Evolutionary conservation across 2,113 vertebrate species (phyloP).

Genomic region (Pantherophis guttatus): DNA sequence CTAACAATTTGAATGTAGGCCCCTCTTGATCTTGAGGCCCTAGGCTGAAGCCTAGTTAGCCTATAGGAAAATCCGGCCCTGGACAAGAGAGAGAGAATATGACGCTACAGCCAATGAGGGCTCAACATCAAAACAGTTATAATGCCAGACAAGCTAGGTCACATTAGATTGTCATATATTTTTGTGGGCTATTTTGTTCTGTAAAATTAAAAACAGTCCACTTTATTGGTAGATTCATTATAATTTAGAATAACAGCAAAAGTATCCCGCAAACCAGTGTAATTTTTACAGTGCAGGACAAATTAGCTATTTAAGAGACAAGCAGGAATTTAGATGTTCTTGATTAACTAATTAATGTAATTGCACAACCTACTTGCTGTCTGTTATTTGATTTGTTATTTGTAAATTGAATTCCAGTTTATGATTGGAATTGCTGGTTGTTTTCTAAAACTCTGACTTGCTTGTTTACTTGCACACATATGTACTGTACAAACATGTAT

Average conservation of each 20-base stretch:
- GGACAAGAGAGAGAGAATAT: neutral
- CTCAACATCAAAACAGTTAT: neutral
- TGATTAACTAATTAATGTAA: neutral
- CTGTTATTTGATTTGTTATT: neutral
- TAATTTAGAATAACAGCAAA: neutral
- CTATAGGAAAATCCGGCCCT: too few species aligned
- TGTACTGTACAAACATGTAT: too few species aligned
- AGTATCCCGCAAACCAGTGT: neutral
- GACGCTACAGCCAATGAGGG: neutral
- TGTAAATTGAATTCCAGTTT: too few species aligned
- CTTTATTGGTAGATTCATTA: neutral
- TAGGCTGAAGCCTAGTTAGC: too few species aligned
- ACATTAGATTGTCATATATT: neutral
- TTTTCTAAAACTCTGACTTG: neutral
- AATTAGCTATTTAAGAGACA: neutral
- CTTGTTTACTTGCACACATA: neutral
- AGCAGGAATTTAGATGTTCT: neutral
- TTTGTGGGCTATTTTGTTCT: neutral
- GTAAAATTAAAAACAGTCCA: neutral
- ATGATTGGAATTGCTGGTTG: neutral
- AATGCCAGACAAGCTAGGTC: neutral
- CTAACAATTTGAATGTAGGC: too few species aligned
- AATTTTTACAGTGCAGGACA: neutral
- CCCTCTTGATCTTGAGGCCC: too few species aligned
- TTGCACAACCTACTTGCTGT: neutral